Evolutionary conservation across 2,888 invertebrate species (phyloP).

Genomic region (Strigamia crassipes): DNA sequence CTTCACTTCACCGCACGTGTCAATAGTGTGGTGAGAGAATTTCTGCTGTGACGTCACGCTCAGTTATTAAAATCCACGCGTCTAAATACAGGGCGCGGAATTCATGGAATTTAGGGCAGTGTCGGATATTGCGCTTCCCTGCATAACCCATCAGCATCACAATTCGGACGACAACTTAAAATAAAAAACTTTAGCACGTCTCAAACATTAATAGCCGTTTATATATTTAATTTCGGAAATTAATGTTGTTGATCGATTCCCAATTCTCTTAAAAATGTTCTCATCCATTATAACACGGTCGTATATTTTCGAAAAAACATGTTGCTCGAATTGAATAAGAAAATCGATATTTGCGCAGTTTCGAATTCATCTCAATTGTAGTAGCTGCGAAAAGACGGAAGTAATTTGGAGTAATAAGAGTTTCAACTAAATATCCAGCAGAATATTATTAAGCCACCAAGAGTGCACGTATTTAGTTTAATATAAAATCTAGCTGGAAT

Average conservation of each 20-base stretch:
- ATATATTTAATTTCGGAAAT: background rate
- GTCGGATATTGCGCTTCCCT: conserved; percentile 4
- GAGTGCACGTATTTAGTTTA: too few species aligned
- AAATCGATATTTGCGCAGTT: background rate
- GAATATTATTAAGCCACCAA: too few species aligned
- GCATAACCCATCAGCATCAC: background rate
- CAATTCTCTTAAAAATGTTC: background rate
- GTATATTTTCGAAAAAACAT: background rate
- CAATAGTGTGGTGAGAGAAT: background rate
- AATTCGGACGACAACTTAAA: background rate
- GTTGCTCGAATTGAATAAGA: background rate
- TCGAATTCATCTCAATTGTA: background rate
- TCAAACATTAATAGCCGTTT: background rate
- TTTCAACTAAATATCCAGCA: background rate
- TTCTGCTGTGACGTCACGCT: background rate
- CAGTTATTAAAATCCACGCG: conserved; percentile 22
- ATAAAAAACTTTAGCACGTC: background rate
- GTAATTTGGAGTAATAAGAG: background rate
- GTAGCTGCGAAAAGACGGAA: background rate
- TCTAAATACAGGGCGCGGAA: background rate
- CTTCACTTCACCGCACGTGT: background rate
- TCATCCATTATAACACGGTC: background rate
- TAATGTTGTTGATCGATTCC: background rate
- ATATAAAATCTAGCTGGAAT: too few species aligned
- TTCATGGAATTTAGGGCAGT: conserved; percentile 24